Base-by-base conservation (phyloP, 2,113 vertebrate genomes). In the Phrynosoma blainvillii region DNA sequence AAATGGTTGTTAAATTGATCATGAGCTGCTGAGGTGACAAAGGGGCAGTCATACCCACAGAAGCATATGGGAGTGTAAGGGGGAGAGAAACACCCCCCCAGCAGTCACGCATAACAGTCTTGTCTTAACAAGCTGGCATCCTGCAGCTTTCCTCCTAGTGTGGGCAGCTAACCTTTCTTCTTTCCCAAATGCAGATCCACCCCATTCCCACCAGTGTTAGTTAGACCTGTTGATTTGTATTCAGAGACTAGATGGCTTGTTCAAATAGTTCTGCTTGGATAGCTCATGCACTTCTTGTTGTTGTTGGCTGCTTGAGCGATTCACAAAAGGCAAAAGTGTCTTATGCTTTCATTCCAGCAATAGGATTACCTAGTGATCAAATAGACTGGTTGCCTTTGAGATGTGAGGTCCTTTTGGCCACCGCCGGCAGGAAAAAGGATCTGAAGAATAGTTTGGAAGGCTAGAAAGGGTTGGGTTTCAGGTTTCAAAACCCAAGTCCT, bases 1-100 rank as follows among this genome's bases (percentile, higher is more conserved):
- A 94, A 93, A 91, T 75, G 89, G 78, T 88, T 93, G 86, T 87
- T 95, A 93, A 95, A 93, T 93, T 92, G 91, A 65, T 92, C 70
- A 42, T 92, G 91, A 95, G 83, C 6, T 71, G n/a, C 27, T 73
- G 87, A 78, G 32, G 76, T 75, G 94, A 65, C 0, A 0, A 75
- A 86, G 88, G 18, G 5, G 18, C 84, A 20, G 82, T 0, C 0
- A 25, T 79, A 8, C 65, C 73, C 79, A 12, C 0, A 0, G 52
- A 89, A 70, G 25, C 0, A 0, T 47, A 12, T 80, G 36, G n/a
- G 56, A 86, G 40, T 20, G 1, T 81, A 21, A 85, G 73, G 77
- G 66, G 90, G 82, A n/a, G 12, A 76, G 20, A 87, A 88, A 40
- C 91, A 84, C n/a, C n/a, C 82, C n/a, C 2, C 21, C 52, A 79